Base-by-base conservation (phyloP, 2,888 invertebrate genomes). In the Glyphotaelius pellucidus region DNA sequence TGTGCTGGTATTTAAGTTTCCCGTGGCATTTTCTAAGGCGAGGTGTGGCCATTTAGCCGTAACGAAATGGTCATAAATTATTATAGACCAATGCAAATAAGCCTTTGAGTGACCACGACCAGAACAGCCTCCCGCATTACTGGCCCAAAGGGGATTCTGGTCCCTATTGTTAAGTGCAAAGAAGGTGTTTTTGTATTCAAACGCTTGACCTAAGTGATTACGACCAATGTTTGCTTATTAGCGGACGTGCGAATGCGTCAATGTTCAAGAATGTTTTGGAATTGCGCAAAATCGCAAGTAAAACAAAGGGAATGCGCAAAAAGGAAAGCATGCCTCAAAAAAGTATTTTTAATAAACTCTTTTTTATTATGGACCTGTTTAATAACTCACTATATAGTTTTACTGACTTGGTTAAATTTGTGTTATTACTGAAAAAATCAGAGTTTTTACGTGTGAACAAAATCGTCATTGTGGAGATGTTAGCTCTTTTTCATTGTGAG, bases 1-100 rank as follows among this genome's bases (percentile, higher is more conserved):
- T 67, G 67, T 67, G 25, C 67, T n/a, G 67, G 67, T n/a, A 25
- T 67, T 67, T 25, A n/a, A 67, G 67, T 67, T n/a, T 67, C 67
- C 67, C 67, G 67, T 83, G 38, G 31, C 32, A 32, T 32, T 32
- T 83, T 83, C 25, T 38, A 83, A 83, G 83, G 38, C 86, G 42
- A 86, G 86, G 86, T 86, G 86, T 86, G 86, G 86, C 47, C 42
- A 47, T 47, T 42, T 86, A 86, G 38, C 86, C 86, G n/a, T n/a
- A 86, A 86, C 86, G 47, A 86, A 86, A 86, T 86, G 42, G 12
- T 86, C 42, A 42, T 86, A 86, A 85, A 86, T 83, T 35, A 83
- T 83, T 83, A 83, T 25, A 9, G 83, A 25, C 35, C 83, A 83
- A 32, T 83, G 35, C 83, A 83, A 83, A 83, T 83, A 83, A 32